phyloP scores from a whole-genome alignment of 1,140 invertebrate genomes.

The Probaryconus sp. region DNA sequence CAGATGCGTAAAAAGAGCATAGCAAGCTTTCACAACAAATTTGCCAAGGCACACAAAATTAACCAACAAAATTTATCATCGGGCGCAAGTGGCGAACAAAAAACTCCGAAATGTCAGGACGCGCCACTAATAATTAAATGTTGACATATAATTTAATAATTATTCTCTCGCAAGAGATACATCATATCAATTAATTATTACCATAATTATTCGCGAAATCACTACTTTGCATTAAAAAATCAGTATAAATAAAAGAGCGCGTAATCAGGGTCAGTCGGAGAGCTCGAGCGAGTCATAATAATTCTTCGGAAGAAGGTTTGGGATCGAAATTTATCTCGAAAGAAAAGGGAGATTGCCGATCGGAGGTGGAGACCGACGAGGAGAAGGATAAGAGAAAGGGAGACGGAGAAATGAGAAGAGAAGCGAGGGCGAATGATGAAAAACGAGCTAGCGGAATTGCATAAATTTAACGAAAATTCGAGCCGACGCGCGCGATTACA shows the following conservation, averaged over 20 bases:
- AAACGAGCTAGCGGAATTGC: slow-evolving; percentile 60
- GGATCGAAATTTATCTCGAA: slow-evolving; percentile 19
- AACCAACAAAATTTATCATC: too few relatives aligned
- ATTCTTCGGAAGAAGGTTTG: slow-evolving; percentile 16
- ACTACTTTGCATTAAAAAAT: slow-evolving; percentile 14
- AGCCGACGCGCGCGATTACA: slow-evolving; percentile 59
- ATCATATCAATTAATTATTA: slow-evolving; percentile 28
- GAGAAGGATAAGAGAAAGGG: slow-evolving; percentile 11
- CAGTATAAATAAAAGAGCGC: slow-evolving; percentile 24
- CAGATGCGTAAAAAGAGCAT: too few relatives aligned
- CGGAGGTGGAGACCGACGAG: slow-evolving; percentile 5
- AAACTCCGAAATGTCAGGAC: neutral
- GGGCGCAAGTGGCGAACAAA: too few relatives aligned
- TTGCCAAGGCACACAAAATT: too few relatives aligned
- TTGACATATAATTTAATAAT: slow-evolving; percentile 19
- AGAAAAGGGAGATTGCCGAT: slow-evolving; percentile 20
- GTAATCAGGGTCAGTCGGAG: slow-evolving; percentile 22
- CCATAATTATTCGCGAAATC: slow-evolving; percentile 21
- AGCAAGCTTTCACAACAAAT: too few relatives aligned
- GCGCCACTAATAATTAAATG: slow-evolving; percentile 13
- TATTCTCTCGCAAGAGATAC: slow-evolving; percentile 5
- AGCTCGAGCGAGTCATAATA: slow-evolving; percentile 13
- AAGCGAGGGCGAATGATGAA: slow-evolving; percentile 45
- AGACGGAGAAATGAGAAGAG: slow-evolving; percentile 10
- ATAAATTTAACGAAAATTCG: slow-evolving; percentile 63